Evolutionary conservation across 92 coral and sea anemone species (phyloP), one percentile per base, ranked within the genome.

Genomic region (Metridium senile): DNA sequence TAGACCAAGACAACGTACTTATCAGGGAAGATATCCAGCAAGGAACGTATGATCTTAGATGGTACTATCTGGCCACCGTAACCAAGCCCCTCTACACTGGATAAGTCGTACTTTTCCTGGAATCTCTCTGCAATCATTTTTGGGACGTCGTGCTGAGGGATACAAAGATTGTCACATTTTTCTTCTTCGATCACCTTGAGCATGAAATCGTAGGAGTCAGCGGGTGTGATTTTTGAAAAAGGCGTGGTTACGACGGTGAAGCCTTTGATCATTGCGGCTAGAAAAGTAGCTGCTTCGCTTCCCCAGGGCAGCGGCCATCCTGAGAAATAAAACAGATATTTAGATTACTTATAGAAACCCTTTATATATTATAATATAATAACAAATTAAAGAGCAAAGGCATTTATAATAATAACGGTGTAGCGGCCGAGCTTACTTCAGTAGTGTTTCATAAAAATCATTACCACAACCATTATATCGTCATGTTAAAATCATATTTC

Each of bases 21-120:
- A 8, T 53, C 33, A 46, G 82, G 82, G 49, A 78, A 52, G 32
- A 68, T 62, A n/a, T 78, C 61, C 11, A 78, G 58, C 18, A 78
- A 18, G 39, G 66, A 35, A 22, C 74, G 62, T 25, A 78, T 68
- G 1, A 43, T n/a, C 25, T 68, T 78, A 17, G 62, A 32, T 19
- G 82, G 82, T 8, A 78, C 71, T 32, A 63, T 31, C 68, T 78
- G 82, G 39, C 82, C 82, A 26, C 82, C 82, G 51, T 65, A 63
- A 1, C 82, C 82, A 26, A 67, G 66, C 43, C 72, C 46, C 16
- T 65, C 63, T 1, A 78, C 72, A 19, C 58, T 67, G 20, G 74
- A 66, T 54, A 78, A 65, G 33, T 77, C 74, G 72, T 78, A 78
- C 31, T 78, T 68, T 43, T 78, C 72, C 25, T 78, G 75, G 68